Evolutionary conservation across 2,113 vertebrate species (phyloP), one percentile per base, ranked within the genome.

Genomic region (Cyphomyrus discorhynchus): DNA sequence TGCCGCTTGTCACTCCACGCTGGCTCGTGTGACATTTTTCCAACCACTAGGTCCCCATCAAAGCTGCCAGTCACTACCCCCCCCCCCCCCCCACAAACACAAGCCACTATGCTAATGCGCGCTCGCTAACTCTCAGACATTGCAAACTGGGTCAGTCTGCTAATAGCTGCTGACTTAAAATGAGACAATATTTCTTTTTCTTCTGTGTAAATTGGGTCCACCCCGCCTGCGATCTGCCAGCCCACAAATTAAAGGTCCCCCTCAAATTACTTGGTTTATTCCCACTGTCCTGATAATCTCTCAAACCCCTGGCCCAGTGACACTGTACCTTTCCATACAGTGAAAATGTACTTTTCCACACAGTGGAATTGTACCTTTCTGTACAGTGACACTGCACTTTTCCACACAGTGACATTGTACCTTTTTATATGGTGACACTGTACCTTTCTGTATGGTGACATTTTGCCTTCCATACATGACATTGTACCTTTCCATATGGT

Each of bases 1-100:
- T 88, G 91, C 89, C 46, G 88, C 88, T 50, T 91, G 90, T 88
- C 88, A 84, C 93, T 77, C 88, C 89, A 88, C 80, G 82, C 90
- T 89, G 80, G 66, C 83, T 46, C 42, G 39, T 21, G 74, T 93
- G 88, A 90, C 90, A 90, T 93, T 93, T 93, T 92, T 92, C 11
- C 87, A 89, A 92, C 92, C 45, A 83, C 42, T 47, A 66, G 90
- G 62, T 83, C 74, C 89, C 88, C 90, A 58, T 92, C 88, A 88
- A 70, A 62, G 85, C 46, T 91, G 91, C 86, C 91, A 92, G 58
- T 92, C 92, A 91, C 35, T 39, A 39, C 39, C 39, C 2, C 39
- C 2, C 66, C n/a, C 8, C 45, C 90, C 52, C 53, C 24, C 19
- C 10, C 45, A 4, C 13, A 17, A 13, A 11, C 66, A 66, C 10